These are phyloP conservation scores for Zele albiditarsus DNA, from an alignment of 2,888 invertebrate genomes.

Conservation along the genomic window DNA sequence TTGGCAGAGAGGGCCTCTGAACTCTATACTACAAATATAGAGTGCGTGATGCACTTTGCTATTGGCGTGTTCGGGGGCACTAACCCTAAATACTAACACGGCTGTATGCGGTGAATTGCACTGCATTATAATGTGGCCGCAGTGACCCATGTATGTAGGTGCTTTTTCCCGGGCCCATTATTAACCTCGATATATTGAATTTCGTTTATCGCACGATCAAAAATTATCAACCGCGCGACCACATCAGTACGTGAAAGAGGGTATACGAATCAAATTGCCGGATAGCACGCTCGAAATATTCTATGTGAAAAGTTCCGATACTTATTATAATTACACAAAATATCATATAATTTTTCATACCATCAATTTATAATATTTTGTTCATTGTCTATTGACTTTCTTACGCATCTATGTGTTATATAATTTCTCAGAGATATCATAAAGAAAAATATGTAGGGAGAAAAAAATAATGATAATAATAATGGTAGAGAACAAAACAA, in stretches of 20 bases:
- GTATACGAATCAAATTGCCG: conserved; percentile 37
- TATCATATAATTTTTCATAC: background rate
- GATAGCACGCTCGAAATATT: conserved; percentile 29
- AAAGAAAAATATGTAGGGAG: background rate
- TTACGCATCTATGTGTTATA: background rate
- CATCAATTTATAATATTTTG: background rate
- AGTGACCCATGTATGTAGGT: conserved; percentile 29
- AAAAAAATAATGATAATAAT: background rate
- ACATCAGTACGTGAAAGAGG: conserved; percentile 17
- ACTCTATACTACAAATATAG: conserved; percentile 41
- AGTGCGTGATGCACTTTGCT: conserved; percentile 63
- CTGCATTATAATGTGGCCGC: conserved; percentile 57
- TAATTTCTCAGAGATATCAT: background rate
- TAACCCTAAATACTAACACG: conserved; percentile 69
- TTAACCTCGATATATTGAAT: conserved; percentile 67
- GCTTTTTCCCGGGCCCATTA: conserved; percentile 49
- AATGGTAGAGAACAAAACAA: background rate
- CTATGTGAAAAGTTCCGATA: background rate
- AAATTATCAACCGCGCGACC: conserved; percentile 56
- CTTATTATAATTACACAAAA: background rate
- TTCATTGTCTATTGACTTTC: background rate
- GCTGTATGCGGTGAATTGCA: conserved; percentile 59
- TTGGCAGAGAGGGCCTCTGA: conserved; percentile 32
- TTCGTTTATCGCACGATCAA: conserved; percentile 62
- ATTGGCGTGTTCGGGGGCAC: conserved; percentile 64